phyloP scores from a whole-genome alignment of 2,888 invertebrate species.

The Drosophila mimica region DNA sequence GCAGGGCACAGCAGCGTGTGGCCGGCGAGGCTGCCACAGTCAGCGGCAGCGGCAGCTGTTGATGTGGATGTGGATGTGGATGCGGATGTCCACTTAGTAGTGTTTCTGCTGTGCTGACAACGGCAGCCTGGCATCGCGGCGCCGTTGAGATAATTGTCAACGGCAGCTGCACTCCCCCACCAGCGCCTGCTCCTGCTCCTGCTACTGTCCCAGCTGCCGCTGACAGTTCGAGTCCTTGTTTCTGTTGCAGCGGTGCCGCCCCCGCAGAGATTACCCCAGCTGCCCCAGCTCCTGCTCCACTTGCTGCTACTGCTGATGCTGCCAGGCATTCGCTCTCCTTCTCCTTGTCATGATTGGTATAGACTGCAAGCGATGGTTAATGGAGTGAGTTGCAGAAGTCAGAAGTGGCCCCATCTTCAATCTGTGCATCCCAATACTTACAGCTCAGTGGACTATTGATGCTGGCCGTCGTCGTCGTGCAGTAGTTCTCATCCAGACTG shows the following conservation, averaged over 20 bases:
- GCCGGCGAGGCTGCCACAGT: slow-evolving; percentile 76
- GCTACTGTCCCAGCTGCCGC: slow-evolving; percentile 29
- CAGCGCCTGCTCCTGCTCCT: slow-evolving; percentile 24
- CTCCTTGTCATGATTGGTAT: slow-evolving; percentile 84
- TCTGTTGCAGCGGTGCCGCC: slow-evolving; percentile 56
- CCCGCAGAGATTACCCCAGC: slow-evolving; percentile 31
- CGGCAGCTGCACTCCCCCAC: slow-evolving; percentile 76
- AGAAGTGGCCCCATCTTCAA: neutral
- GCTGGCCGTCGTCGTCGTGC: slow-evolving; percentile 82
- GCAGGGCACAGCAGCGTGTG: slow-evolving; percentile 83
- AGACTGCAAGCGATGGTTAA: slow-evolving; percentile 74
- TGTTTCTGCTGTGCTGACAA: slow-evolving; percentile 69
- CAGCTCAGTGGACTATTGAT: slow-evolving; percentile 85
- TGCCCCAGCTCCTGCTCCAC: slow-evolving; percentile 15
- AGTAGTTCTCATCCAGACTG: slow-evolving; percentile 84
- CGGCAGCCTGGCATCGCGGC: slow-evolving; percentile 79
- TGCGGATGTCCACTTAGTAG: slow-evolving; percentile 66
- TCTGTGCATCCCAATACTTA: slow-evolving; percentile 70
- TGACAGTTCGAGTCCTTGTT: slow-evolving; percentile 71
- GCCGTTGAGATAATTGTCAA: slow-evolving; percentile 84
- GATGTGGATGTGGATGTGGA: slow-evolving; percentile 26
- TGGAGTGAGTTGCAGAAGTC: neutral
- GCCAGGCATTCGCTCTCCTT: slow-evolving; percentile 83
- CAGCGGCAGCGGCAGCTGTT: slow-evolving; percentile 54
- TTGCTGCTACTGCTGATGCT: slow-evolving; percentile 61